A percentile compares a stretch with the other conserved stretches of the same genome.
phyloP scores from a whole-genome alignment of 1,140 invertebrate species.

The Drosophila athabasca region DNA sequence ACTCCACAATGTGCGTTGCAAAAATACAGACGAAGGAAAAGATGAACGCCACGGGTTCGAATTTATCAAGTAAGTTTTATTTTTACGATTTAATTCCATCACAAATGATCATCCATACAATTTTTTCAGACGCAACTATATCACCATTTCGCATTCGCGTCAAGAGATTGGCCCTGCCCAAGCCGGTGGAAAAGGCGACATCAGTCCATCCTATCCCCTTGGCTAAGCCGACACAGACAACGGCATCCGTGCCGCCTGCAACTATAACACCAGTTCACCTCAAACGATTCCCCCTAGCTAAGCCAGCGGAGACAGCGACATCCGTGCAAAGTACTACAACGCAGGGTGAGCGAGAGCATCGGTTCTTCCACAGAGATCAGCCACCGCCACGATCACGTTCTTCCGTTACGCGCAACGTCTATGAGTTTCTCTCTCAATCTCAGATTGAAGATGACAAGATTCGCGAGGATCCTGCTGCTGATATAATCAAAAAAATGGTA shows the following conservation, averaged over 20 bases:
- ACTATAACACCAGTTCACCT: neutral
- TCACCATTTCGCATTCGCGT: neutral
- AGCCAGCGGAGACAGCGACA: too few relatives aligned
- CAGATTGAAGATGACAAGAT: slow-evolving; percentile 51
- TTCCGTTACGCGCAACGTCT: slow-evolving; percentile 56
- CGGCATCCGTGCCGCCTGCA: neutral
- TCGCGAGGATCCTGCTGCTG: slow-evolving; percentile 59
- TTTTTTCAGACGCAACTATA: slow-evolving; percentile 5
- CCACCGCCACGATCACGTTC: slow-evolving; percentile 34
- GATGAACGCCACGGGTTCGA: neutral
- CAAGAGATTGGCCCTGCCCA: neutral
- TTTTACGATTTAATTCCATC: neutral
- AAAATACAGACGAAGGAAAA: neutral
- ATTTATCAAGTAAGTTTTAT: slow-evolving; percentile 12
- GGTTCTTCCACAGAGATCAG: slow-evolving; percentile 62
- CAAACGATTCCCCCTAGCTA: too few relatives aligned
- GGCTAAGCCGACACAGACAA: neutral
- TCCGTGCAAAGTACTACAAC: too few relatives aligned
- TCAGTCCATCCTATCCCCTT: neutral
- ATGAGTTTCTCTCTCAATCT: slow-evolving; percentile 73
- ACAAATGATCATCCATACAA: too few relatives aligned
- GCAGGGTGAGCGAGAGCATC: neutral
- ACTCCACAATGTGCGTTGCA: slow-evolving; percentile 45
- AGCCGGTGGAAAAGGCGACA: neutral
- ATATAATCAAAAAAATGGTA: slow-evolving; percentile 70